Evolutionary conservation across 2,888 invertebrate species (phyloP), one percentile per base, ranked within the genome.

Genomic region (Fabriciana adippe): DNA sequence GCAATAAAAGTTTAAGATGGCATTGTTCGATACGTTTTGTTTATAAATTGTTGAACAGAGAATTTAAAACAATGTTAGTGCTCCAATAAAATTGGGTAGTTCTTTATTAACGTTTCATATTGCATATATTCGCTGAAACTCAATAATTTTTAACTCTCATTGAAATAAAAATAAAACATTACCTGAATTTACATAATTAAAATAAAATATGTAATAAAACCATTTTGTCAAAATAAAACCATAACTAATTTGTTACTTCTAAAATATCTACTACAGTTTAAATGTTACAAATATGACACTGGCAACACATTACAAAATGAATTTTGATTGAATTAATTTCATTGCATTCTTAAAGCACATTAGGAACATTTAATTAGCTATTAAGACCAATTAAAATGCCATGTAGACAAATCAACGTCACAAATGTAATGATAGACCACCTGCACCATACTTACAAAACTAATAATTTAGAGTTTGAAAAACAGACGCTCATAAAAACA

Each of bases 401-500:
- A 75, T 65, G 68, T 82, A 79, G 82, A 83, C 84, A 80, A 82
- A 79, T 79, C 74, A 74, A 78, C 76, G 77, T 73, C 76, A 75
- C 82, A 57, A 64, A 66, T 61, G 64, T 87, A 86, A 88, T 86
- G 82, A 83, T 78, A 82, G 91, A 88, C 91, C 90, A 90, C 91
- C 89, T 77, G 84, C 84, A 75, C 68, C 78, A 76, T 79, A 75
- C 80, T 84, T 82, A 84, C 84, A 86, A 81, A 86, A 86, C 84
- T 84, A 87, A 89, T 89, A 88, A 82, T 80, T 81, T 79, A 78
- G 75, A 75, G 71, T 76, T 83, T 79, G 82, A 88, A 90, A 91
- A 89, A 87, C 87, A 89, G 89, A 83, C 87, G 83, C 83, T 82
- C 90, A 88, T 92, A 89, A 91, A 92, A 89, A 89, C 90, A 90